Conservation (phyloP, 2,888 invertebrate species). For the Cryptus viduatorius region DNA sequence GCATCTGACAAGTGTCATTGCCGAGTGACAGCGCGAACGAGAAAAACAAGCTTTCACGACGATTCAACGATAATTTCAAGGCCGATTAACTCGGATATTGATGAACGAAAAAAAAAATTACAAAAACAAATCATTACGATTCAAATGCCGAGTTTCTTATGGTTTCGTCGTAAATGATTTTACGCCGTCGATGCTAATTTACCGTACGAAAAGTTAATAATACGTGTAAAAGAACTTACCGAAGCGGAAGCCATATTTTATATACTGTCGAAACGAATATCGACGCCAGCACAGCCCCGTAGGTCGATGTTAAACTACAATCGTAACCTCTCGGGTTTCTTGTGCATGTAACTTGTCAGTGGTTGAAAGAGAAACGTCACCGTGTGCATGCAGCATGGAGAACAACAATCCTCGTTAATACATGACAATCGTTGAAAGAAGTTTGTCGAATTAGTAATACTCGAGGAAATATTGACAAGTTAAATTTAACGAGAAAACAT, state of each 20-base stretch:
- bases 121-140: conserved; percentile 13
- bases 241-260: conserved; percentile 83
- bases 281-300: conserved; percentile 16
- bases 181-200: conserved; percentile 32
- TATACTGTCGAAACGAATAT: conserved; percentile 48
- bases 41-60: conserved; percentile 14
- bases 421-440: not conserved
- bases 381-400: not conserved
- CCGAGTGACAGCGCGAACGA: conserved; percentile 21
- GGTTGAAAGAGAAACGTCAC: not conserved
- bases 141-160: not conserved
- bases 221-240: conserved; percentile 77
- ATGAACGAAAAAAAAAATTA: conserved; percentile 50
- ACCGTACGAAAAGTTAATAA: conserved; percentile 39
- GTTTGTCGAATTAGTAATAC: not conserved
- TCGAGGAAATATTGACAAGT: not conserved
- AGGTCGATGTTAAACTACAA: conserved; percentile 23
- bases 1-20: conserved; percentile 33
- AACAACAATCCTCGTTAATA: conserved; percentile 8
- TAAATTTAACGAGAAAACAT: not conserved
- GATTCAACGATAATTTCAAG: conserved; percentile 22
- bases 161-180: conserved; percentile 21
- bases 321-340: conserved; percentile 26
- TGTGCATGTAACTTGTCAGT: conserved; percentile 8
- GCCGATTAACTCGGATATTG: conserved; percentile 49